phyloP scores from a whole-genome alignment of 2,797 vertebrate genomes.

The Poeciliopsis turneri region DNA sequence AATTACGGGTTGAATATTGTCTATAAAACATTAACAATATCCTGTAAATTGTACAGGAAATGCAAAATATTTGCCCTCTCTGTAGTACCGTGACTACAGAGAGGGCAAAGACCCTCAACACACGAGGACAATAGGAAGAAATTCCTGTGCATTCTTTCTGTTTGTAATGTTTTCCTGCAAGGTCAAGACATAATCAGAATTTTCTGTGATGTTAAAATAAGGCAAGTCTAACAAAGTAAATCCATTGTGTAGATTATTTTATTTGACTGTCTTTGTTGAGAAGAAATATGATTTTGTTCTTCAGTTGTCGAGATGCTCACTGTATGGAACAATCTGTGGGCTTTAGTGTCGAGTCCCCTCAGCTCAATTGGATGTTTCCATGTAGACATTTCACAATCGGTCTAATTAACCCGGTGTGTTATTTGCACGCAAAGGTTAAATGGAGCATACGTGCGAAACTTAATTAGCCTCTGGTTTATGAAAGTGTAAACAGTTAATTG shows the following conservation, averaged over 20 bases:
- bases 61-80: neutral
- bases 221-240: neutral
- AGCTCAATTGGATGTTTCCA: neutral
- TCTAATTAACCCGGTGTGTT: neutral
- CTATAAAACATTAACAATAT: neutral
- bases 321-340: neutral
- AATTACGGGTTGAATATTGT: neutral
- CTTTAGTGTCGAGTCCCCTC: neutral
- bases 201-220: slow-evolving; percentile 1
- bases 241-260: neutral
- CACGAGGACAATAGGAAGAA: neutral
- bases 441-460: neutral
- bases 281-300: neutral
- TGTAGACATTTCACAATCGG: neutral
- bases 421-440: neutral
- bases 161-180: neutral
- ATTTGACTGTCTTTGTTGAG: neutral
- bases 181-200: neutral
- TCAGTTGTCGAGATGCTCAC: neutral
- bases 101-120: neutral
- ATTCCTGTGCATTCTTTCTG: neutral
- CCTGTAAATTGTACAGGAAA: neutral
- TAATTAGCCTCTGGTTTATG: neutral
- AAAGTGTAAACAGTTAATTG: neutral
- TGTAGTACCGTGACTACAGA: neutral